phyloP scores from a whole-genome alignment of 2,797 vertebrate species.

The Microctenopoma lineatum region DNA sequence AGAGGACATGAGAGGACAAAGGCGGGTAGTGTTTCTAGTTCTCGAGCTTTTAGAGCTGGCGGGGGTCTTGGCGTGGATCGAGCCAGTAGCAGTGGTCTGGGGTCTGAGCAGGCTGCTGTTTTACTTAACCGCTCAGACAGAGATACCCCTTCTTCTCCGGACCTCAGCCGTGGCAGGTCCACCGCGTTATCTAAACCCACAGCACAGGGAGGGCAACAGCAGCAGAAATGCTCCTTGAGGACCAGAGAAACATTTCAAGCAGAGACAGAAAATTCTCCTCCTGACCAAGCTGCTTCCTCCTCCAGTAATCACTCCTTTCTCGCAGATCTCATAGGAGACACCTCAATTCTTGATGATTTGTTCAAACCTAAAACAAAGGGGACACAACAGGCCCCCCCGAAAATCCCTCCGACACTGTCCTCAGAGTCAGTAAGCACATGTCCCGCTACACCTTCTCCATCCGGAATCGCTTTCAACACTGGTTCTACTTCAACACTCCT shows the following conservation, averaged over 20 bases:
- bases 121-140: slow-evolving; percentile 59
- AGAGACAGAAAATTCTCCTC: slow-evolving; percentile 16
- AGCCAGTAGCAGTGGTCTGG: slow-evolving; percentile 63
- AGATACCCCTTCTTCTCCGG: slow-evolving; percentile 66
- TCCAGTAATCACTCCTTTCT: slow-evolving; percentile 70
- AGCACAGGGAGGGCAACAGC: slow-evolving; percentile 33
- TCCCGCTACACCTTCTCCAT: background rate
- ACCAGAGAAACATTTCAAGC: slow-evolving; percentile 28
- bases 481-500: background rate
- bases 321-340: slow-evolving; percentile 91
- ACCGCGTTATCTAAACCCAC: slow-evolving; percentile 56
- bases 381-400: slow-evolving; percentile 8
- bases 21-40: slow-evolving; percentile 65
- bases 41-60: slow-evolving; percentile 56
- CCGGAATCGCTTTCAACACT: background rate
- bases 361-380: slow-evolving; percentile 81
- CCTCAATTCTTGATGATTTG: slow-evolving; percentile 90
- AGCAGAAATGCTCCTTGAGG: slow-evolving; percentile 32
- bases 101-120: slow-evolving; percentile 58
- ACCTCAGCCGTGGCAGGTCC: slow-evolving; percentile 51
- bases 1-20: slow-evolving; percentile 72
- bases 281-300: slow-evolving; percentile 22
- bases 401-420: slow-evolving; percentile 11
- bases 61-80: slow-evolving; percentile 66
- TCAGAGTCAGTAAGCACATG: background rate